These are phyloP conservation scores for Parnassius orleans DNA, from an alignment of 2,888 invertebrate genomes.

Conservation along the genomic window DNA sequence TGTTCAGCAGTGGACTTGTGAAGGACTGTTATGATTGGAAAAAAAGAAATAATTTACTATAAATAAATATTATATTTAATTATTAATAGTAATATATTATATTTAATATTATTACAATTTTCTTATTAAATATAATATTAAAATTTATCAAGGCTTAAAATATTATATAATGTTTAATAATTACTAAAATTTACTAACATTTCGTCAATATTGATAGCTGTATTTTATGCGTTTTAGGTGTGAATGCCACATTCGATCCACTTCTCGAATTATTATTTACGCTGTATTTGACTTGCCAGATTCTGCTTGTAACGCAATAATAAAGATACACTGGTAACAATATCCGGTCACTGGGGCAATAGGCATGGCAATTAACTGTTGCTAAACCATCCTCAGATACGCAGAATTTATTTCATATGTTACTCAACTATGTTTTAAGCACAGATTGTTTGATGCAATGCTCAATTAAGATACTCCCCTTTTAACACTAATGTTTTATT, in stretches of 20 bases:
- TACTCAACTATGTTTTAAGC: slow-evolving; percentile 3
- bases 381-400: slow-evolving; percentile 8
- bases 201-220: background rate
- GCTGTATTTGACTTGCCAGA: background rate
- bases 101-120: no score
- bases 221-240: slow-evolving; percentile 1
- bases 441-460: slow-evolving; percentile 8
- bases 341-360: slow-evolving; percentile 7
- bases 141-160: no score
- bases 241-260: slow-evolving; percentile 4
- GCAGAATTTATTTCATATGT: slow-evolving; percentile 7
- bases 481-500: background rate
- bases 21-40: no score
- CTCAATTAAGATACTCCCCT: background rate
- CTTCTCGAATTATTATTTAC: slow-evolving; percentile 4
- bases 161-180: no score
- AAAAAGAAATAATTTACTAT: no score
- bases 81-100: no score
- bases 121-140: no score
- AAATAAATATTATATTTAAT: no score
- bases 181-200: background rate
- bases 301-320: slow-evolving; percentile 13
- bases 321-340: slow-evolving; percentile 11
- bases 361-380: slow-evolving; percentile 11
- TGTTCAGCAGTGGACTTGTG: no score